Evolutionary conservation across 2,797 vertebrate genomes (phyloP).

Genomic region (Lithobates pipiens): DNA sequence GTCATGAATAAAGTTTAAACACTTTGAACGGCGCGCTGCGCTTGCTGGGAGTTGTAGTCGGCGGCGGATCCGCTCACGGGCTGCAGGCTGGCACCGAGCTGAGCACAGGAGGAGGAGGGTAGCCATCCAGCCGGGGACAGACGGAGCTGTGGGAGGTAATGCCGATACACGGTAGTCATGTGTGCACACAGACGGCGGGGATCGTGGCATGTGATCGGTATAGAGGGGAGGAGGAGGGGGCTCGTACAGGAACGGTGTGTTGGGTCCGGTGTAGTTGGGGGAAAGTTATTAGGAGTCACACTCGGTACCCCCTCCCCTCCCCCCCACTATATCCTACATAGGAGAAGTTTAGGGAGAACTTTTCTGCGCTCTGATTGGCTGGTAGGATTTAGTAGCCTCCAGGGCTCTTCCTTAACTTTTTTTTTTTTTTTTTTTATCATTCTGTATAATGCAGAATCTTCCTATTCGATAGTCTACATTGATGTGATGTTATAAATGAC

Average conservation of each 20-base stretch:
- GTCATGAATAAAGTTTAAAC: slow-evolving; percentile 42
- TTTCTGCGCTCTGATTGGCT: neutral
- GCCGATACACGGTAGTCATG: neutral
- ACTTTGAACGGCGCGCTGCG: slow-evolving; percentile 24
- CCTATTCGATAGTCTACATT: too few species aligned
- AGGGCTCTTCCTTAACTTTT: neutral
- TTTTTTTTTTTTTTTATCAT: neutral
- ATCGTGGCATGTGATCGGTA: neutral
- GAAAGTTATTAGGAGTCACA: neutral
- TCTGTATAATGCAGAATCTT: too few species aligned
- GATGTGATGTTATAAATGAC: too few species aligned
- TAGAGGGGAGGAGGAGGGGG: neutral
- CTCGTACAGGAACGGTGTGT: neutral
- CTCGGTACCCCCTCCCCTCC: neutral
- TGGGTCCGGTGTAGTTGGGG: neutral
- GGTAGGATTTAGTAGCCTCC: neutral
- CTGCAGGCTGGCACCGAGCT: slow-evolving; percentile 29
- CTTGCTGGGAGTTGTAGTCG: slow-evolving; percentile 47
- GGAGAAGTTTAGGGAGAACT: too few species aligned
- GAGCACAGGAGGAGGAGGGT: slow-evolving; percentile 19
- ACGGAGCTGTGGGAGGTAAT: neutral
- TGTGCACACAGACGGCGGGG: neutral
- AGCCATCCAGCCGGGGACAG: neutral
- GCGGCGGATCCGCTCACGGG: slow-evolving; percentile 22
- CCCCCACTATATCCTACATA: too few species aligned